Percentiles rank a stretch among this genome's conserved stretches.
phyloP scores from a whole-genome alignment of 92 coral and sea anemone species.

The Zoanthus gigantus region DNA sequence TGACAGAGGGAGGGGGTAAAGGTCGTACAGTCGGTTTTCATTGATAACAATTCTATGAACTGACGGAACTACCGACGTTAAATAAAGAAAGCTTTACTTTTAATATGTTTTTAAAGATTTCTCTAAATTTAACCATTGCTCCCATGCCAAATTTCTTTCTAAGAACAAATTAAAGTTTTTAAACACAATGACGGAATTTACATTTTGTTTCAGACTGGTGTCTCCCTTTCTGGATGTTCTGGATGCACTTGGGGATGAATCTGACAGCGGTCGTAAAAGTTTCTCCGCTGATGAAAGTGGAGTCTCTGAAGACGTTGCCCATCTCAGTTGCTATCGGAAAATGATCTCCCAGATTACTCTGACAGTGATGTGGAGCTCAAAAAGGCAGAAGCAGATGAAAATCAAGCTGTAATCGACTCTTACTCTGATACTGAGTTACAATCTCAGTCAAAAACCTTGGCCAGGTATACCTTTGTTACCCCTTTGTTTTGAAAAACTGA shows the following conservation, averaged over 20 bases:
- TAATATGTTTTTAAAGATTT: neutral
- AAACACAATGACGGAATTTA: neutral
- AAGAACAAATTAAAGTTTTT: neutral
- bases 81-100: too few relatives aligned
- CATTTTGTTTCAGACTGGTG: neutral
- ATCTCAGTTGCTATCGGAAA: constrained; percentile 25
- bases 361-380: constrained; percentile 14
- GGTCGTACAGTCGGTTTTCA: too few relatives aligned
- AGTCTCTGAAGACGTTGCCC: constrained; percentile 1
- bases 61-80: too few relatives aligned
- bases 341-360: constrained; percentile 12
- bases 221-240: constrained; percentile 5
- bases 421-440: constrained; percentile 6
- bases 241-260: neutral
- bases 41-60: too few relatives aligned
- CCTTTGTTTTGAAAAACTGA: constrained; percentile 2
- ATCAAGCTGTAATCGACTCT: constrained; percentile 19
- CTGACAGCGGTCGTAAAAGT: neutral
- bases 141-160: neutral
- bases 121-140: neutral
- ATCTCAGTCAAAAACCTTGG: too few relatives aligned
- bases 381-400: constrained; percentile 18
- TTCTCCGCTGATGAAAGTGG: constrained; percentile 5
- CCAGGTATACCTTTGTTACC: too few relatives aligned
- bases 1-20: too few relatives aligned